Evolutionary conservation across 1,140 invertebrate genomes (phyloP), one percentile per base, ranked within the genome.

Genomic region (Chionoecetes opilio): DNA sequence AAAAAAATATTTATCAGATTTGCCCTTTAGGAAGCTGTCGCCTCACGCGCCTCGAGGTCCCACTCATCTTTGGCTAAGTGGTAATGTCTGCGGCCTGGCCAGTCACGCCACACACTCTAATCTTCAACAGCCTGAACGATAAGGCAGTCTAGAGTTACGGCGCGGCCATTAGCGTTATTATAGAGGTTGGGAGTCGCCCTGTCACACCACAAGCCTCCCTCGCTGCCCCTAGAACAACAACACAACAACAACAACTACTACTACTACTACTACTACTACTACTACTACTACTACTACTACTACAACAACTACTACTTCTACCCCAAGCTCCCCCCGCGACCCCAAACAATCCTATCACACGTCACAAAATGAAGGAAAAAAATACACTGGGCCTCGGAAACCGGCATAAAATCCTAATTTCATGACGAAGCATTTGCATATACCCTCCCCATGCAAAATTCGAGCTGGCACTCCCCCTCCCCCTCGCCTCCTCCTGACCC

Each of bases 361-460:
- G 63, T 91, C 35, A 34, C 89, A 29, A 75, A 75, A n/a, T 75
- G n/a, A 38, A 46, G 38, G 8, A 90, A 32, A 90, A 90, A 90
- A 90, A 53, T 90, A 90, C 89, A 91, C 89, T 75, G 31, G 31
- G 41, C 41, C 46, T 26, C 31, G 46, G 31, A 75, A 91, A 63
- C 89, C 35, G 31, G 46, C 89, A 91, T 91, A 91, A 91, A 91
- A 91, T 75, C 89, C 89, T 91, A 91, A 91, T 91, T 91, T 91
- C 89, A 91, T 91, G 89, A 91, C 46, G 38, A 75, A 53, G 17
- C 31, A 75, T 91, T 91, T 91, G 89, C 89, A 91, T 91, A 75
- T 91, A 29, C 41, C 41, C 41, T 90, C 41, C 9, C 86, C 88
- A 90, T 90, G 88, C 88, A 53, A 32, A 53, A 53, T 53, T 35